These are phyloP conservation scores for Halichondria panicea DNA, from an alignment of 37 sponge, comb jelly and placozoan species.

Conservation along the genomic window DNA sequence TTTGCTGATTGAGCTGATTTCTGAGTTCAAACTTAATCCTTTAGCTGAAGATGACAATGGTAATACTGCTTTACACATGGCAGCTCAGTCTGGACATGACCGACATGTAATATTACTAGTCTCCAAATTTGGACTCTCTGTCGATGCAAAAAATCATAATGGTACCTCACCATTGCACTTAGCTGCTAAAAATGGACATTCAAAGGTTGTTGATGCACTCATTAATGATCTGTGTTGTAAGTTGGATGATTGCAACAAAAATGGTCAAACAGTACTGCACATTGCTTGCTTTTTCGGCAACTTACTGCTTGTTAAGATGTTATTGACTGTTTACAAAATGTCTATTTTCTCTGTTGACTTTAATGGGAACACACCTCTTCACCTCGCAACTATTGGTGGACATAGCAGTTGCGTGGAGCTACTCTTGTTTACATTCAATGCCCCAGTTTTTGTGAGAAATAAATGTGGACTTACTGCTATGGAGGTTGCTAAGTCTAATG, in stretches of 20 bases:
- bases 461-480: too few species aligned
- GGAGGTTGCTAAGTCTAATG: too few species aligned
- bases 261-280: constrained; percentile 5
- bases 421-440: too few species aligned
- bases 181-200: neutral
- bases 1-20: neutral
- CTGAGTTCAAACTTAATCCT: neutral
- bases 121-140: neutral
- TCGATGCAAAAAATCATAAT: too few species aligned
- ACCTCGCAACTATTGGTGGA: neutral
- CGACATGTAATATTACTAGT: neutral
- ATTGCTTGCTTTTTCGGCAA: neutral
- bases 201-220: neutral
- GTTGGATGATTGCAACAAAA: neutral
- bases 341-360: neutral
- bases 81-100: neutral
- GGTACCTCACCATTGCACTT: neutral
- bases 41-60: neutral
- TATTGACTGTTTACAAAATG: neutral
- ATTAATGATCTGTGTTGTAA: constrained; percentile 16
- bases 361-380: neutral
- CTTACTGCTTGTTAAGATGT: neutral
- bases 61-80: neutral
- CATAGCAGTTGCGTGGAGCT: too few species aligned
- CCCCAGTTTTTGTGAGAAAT: too few species aligned